phyloP scores from a whole-genome alignment of 2,888 invertebrate genomes.

The Acanthococcus lagerstroemiae region DNA sequence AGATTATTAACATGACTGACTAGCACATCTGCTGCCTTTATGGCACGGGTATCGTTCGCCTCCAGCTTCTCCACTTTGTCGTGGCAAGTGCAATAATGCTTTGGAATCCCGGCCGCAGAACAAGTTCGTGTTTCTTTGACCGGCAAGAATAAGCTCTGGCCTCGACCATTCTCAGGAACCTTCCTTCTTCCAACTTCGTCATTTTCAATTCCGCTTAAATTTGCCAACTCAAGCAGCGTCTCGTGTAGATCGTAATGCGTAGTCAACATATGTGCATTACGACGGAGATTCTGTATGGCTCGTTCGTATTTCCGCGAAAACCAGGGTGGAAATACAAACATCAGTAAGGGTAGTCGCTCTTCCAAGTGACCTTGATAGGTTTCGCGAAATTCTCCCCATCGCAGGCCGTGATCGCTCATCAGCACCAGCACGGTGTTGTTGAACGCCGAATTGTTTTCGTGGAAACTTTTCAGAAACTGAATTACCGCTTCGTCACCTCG shows the following conservation, averaged over 20 bases:
- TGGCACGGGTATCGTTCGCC: constrained; percentile 47
- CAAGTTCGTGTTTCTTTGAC: constrained; percentile 66
- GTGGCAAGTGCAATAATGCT: constrained; percentile 84
- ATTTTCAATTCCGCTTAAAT: constrained; percentile 45
- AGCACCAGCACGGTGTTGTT: constrained; percentile 58
- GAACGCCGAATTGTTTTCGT: constrained; percentile 47
- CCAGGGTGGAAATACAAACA: constrained; percentile 57
- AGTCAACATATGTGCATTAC: constrained; percentile 60
- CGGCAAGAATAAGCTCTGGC: constrained; percentile 66
- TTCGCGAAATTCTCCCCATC: constrained; percentile 71
- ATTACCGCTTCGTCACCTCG: constrained; percentile 58
- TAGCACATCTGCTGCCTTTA: constrained; percentile 51
- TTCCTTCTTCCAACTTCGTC: constrained; percentile 36
- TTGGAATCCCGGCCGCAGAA: constrained; percentile 61
- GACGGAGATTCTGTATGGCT: constrained; percentile 54
- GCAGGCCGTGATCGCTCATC: constrained; percentile 82
- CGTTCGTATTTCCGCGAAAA: constrained; percentile 53
- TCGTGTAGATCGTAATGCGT: constrained; percentile 77
- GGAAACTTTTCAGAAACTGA: constrained; percentile 49
- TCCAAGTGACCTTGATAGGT: constrained; percentile 81
- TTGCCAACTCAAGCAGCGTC: constrained; percentile 59
- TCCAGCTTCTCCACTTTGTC: constrained; percentile 49
- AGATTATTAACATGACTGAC: constrained; percentile 56
- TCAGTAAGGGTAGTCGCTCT: constrained; percentile 74
- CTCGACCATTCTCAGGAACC: constrained; percentile 41